A percentile compares a stretch with the other conserved stretches of the same genome.
phyloP scores from a whole-genome alignment of 2,797 vertebrate genomes.

The Echiichthys vipera region DNA sequence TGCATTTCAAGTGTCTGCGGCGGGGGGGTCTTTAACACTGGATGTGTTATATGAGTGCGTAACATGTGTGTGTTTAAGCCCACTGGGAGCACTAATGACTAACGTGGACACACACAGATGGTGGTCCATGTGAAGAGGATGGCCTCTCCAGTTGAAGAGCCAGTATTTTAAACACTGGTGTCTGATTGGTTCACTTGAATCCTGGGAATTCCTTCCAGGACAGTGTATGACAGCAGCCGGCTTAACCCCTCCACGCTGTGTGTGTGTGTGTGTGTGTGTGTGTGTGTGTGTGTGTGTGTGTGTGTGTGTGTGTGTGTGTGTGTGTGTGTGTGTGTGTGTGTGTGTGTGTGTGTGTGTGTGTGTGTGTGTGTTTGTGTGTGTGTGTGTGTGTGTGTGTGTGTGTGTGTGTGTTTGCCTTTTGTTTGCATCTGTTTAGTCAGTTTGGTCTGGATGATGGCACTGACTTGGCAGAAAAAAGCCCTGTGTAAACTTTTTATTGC shows the following conservation, averaged over 20 bases:
- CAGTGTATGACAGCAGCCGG: constrained; percentile 1
- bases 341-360: constrained; percentile 3
- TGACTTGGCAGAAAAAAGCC: not conserved
- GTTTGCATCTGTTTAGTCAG: not conserved
- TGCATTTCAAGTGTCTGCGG: constrained; percentile 4
- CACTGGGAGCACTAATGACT: constrained; percentile 52
- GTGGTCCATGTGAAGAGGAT: constrained; percentile 64
- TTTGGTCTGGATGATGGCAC: not conserved
- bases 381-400: constrained; percentile 12
- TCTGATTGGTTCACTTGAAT: constrained; percentile 63
- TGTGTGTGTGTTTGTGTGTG: constrained; percentile 11
- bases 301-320: constrained; percentile 3
- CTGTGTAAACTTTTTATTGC: not conserved
- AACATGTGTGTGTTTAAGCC: constrained; percentile 29
- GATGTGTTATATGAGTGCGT: constrained; percentile 35
- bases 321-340: constrained; percentile 1
- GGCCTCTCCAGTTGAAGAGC: constrained; percentile 60
- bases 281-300: constrained; percentile 10
- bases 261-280: constrained; percentile 50
- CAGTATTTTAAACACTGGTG: constrained; percentile 37
- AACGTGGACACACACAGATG: constrained; percentile 36
- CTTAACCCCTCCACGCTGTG: constrained; percentile 3
- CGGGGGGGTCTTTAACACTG: not conserved
- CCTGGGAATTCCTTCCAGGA: constrained; percentile 55
- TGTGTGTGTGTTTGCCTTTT: not conserved